Percentiles rank a stretch among this genome's conserved stretches.
Evolutionary conservation across 2,797 vertebrate species (phyloP).

Genomic region (Typhlichthys eigenmanni): DNA sequence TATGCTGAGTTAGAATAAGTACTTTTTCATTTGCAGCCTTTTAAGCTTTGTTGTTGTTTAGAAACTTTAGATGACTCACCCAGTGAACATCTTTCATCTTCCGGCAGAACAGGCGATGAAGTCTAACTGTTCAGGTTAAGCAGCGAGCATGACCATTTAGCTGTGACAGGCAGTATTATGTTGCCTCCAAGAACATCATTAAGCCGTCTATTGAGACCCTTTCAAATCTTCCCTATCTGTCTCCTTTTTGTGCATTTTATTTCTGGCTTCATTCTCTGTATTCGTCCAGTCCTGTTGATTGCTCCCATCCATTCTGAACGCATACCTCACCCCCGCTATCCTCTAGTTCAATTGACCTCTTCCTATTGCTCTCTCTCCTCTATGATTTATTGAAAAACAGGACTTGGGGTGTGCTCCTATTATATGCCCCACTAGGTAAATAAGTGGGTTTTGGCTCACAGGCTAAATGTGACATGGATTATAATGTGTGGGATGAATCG

Average conservation of each 20-base stretch:
- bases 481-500: slow-evolving; percentile 4
- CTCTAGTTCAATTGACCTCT: slow-evolving; percentile 20
- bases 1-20: too few species aligned
- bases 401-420: slow-evolving; percentile 17
- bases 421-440: slow-evolving; percentile 35
- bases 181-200: slow-evolving; percentile 48
- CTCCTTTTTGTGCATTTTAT: slow-evolving; percentile 16
- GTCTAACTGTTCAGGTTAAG: slow-evolving; percentile 36
- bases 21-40: too few species aligned
- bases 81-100: slow-evolving; percentile 59
- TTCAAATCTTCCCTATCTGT: slow-evolving; percentile 5
- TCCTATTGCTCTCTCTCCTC: slow-evolving; percentile 29
- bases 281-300: slow-evolving; percentile 31
- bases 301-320: slow-evolving; percentile 41
- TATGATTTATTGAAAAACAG: slow-evolving; percentile 19
- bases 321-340: slow-evolving; percentile 9
- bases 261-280: not conserved
- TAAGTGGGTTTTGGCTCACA: slow-evolving; percentile 7
- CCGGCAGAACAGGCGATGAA: slow-evolving; percentile 26
- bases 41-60: slow-evolving; percentile 10
- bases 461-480: slow-evolving; percentile 1
- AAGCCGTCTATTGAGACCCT: slow-evolving; percentile 29
- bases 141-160: slow-evolving; percentile 39
- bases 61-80: slow-evolving; percentile 50
- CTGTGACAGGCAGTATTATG: slow-evolving; percentile 55